phyloP scores from a whole-genome alignment of 2,113 vertebrate genomes.

The Corythornis madagascariensis region DNA sequence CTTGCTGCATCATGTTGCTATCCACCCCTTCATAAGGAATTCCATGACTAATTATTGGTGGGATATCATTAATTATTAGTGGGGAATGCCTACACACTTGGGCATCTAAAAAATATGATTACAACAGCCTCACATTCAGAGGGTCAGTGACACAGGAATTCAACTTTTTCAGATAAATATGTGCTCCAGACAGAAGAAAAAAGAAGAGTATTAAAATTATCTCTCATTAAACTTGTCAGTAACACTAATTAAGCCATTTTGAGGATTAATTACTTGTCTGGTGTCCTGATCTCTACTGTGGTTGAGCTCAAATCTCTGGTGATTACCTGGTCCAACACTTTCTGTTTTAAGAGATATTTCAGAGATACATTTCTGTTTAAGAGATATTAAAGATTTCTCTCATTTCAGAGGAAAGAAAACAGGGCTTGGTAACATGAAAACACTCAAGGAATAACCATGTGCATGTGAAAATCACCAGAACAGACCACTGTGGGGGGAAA shows the following conservation, averaged over 20 bases:
- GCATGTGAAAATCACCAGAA: not conserved
- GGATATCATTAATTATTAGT: not conserved
- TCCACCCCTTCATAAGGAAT: not conserved
- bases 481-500: too few relatives aligned
- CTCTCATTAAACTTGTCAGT: not conserved
- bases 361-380: not conserved
- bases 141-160: not conserved
- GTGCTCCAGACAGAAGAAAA: not conserved
- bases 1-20: not conserved
- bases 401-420: not conserved
- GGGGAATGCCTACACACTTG: not conserved
- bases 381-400: not conserved
- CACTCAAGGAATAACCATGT: rapidly evolving
- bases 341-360: not conserved
- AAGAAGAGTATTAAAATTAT: not conserved
- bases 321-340: not conserved
- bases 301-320: not conserved
- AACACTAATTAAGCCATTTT: not conserved
- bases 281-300: not conserved
- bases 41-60: not conserved
- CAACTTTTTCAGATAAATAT: not conserved
- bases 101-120: not conserved
- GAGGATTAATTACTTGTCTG: not conserved
- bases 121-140: not conserved
- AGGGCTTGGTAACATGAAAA: not conserved